Evolutionary conservation across 2,888 invertebrate species (phyloP), one percentile per base, ranked within the genome.

Genomic region (Parasteatoda lunata): DNA sequence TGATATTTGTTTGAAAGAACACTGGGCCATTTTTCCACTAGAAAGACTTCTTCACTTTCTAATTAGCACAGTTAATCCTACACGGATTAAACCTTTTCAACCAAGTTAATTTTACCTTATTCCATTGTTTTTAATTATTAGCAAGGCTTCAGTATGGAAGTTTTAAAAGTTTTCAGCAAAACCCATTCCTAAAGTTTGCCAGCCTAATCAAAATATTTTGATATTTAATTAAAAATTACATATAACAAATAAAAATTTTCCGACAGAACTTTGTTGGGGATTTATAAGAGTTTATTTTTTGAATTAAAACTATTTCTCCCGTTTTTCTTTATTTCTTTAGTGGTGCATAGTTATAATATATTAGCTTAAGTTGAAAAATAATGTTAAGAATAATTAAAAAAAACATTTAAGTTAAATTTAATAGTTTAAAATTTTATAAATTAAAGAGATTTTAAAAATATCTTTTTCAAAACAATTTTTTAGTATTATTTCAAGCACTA

Each of bases 51-150:
- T n/a, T 9, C n/a, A n/a, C 73, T 81, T 72, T 52, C 69, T 81
- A 75, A 81, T 81, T 81, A 81, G 69, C 49, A 48, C 47, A 69
- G 68, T 49, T 81, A 81, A 81, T 81, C 81, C 81, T 45, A 68
- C 52, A 52, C 69, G 81, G 81, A 72, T 81, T 69, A 69, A 15
- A 8, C 59, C 48, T 5, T 11, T 15, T 48, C 15, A 45, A 48
- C 48, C 13, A 13, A 69, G 68, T 49, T 52, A 52, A 69, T 30
- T 68, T 75, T 69, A 48, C 68, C 68, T 68, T 81, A 81, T 75
- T 75, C 69, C 6, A 69, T 9, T n/a, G 68, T 47, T 66, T 81
- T 30, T 54, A 66, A 8, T 69, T 45, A 79, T 79, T 71, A 81
- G 54, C 48, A 65, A 9, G 52, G 59, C 47, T 48, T 68, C 5